Conservation (phyloP, 1,140 invertebrate genomes). For the Caligus rogercresseyi region DNA sequence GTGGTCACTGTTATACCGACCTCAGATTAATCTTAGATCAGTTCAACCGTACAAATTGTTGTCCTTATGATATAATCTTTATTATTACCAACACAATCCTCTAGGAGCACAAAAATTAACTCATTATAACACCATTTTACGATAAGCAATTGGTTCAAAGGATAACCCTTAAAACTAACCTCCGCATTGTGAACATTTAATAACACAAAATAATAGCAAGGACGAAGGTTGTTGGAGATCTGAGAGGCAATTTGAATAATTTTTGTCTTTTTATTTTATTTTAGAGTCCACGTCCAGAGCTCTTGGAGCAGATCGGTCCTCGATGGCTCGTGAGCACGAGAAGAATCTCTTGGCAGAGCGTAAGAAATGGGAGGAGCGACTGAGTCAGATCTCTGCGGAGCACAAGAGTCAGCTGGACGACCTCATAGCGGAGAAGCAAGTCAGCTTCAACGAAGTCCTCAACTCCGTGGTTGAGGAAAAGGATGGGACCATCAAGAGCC, state of each 20-base stretch:
- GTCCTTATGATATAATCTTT: no score
- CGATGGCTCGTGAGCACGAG: not conserved
- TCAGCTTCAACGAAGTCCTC: conserved; percentile 14
- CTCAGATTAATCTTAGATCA: no score
- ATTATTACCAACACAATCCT: no score
- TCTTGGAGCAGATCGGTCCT: conserved; percentile 1
- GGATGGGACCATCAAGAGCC: not conserved
- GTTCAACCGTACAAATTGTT: no score
- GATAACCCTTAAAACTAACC: no score
- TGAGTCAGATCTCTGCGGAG: not conserved
- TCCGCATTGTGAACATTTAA: no score
- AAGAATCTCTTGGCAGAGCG: conserved; percentile 1
- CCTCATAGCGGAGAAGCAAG: conserved; percentile 1
- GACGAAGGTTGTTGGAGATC: no score
- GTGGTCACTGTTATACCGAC: no score
- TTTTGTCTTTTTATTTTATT: not conserved
- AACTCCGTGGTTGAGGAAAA: conserved; percentile 3
- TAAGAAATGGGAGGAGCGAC: conserved; percentile 4
- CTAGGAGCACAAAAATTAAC: no score
- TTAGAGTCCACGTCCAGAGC: conserved; percentile 8
- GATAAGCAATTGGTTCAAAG: no score
- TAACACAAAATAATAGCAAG: no score
- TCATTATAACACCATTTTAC: no score
- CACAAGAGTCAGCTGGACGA: conserved; percentile 2
- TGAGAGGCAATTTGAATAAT: not conserved